Conservation (phyloP, 1,140 invertebrate genomes). For the Anoplolepis gracilipes region DNA sequence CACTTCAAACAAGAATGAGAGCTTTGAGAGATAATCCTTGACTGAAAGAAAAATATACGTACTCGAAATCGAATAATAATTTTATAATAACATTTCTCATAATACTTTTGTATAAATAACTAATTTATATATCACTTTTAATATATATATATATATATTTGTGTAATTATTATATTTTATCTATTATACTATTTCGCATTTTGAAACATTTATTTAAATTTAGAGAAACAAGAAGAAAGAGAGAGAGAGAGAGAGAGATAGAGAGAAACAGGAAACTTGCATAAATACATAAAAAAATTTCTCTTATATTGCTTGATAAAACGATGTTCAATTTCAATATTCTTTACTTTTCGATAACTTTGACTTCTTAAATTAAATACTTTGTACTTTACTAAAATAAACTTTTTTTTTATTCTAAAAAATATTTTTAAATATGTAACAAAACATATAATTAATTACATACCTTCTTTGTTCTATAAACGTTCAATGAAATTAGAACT, state of each 20-base stretch:
- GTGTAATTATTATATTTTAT: neutral
- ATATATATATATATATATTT: neutral
- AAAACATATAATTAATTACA: no score
- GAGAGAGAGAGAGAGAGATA: no score
- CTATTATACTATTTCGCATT: neutral
- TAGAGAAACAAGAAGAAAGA: neutral
- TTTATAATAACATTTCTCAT: neutral
- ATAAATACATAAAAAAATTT: neutral
- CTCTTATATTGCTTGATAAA: neutral
- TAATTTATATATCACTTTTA: no score
- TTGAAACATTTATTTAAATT: neutral
- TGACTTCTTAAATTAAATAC: no score
- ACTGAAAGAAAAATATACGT: neutral
- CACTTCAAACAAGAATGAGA: no score
- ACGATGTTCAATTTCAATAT: neutral
- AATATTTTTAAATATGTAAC: no score
- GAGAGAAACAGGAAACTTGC: no score
- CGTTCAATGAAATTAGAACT: no score
- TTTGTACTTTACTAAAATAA: no score
- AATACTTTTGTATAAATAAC: neutral
- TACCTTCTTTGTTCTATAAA: no score
- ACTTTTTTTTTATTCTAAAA: no score
- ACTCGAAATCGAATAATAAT: neutral
- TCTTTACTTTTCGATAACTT: no score
- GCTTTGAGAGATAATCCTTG: neutral